Conservation (phyloP, 2,888 invertebrate species). For the Oscheius sp. region DNA sequence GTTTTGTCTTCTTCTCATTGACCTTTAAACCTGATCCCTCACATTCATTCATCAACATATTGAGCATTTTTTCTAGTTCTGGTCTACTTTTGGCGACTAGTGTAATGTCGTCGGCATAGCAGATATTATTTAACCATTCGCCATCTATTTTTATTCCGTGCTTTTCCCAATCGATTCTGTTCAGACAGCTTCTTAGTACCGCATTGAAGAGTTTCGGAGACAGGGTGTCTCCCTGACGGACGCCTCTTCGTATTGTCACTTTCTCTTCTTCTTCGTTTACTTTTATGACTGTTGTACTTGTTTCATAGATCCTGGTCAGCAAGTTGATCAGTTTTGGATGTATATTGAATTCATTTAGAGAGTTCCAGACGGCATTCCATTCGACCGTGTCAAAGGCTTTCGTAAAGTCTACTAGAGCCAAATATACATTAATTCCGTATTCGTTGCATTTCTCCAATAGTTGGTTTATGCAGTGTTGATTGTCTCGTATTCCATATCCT, state of each 20-base stretch:
- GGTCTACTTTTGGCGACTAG: neutral
- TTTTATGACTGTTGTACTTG: neutral
- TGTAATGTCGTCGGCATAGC: conserved; percentile 45
- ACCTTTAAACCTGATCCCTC: no score
- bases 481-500: conserved; percentile 28
- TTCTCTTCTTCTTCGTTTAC: neutral
- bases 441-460: conserved; percentile 25
- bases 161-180: conserved; percentile 38
- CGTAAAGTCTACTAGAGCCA: conserved; percentile 41
- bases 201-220: conserved; percentile 39
- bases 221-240: conserved; percentile 33
- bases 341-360: conserved; percentile 22
- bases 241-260: conserved; percentile 24
- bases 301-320: neutral
- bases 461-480: conserved; percentile 20
- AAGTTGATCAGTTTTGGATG: neutral
- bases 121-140: conserved; percentile 22
- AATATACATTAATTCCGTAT: conserved; percentile 36
- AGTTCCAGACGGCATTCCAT: conserved; percentile 17
- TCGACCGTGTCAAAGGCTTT: conserved; percentile 43
- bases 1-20: no score
- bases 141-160: conserved; percentile 43
- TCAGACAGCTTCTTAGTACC: conserved; percentile 29
- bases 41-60: no score
- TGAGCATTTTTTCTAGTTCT: no score